Base-by-base conservation (phyloP, 2,888 invertebrate genomes). In the Argyra leucocephala region DNA sequence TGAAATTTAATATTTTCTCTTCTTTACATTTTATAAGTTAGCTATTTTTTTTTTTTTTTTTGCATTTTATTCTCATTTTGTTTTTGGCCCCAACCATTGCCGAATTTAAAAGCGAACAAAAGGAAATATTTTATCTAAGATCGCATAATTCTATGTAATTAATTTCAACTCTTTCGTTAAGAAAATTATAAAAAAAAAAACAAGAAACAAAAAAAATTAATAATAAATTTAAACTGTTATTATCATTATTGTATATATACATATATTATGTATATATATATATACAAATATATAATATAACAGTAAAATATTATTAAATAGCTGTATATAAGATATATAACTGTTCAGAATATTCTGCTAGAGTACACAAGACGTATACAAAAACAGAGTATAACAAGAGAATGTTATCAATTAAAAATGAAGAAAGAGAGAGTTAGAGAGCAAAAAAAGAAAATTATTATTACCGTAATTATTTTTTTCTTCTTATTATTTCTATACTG, bases 211-310 rank as follows among this genome's bases (percentile, higher is more conserved):
- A 48, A 48, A 18, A 48, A 48, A 48, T n/a, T n/a, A n/a, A 18
- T 48, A 48, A 48, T 48, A 48, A 48, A 48, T 48, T 48, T 48
- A 48, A 48, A 48, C 18, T 48, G 48, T 48, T 48, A 18, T 48
- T 48, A 48, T 48, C 12, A 48, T 48, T 48, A 48, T n/a, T 48
- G 18, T 48, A 48, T 31, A 48, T 2, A 18, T 48, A 18, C 12
- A 48, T n/a, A 18, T n/a, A 48, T 48, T 31, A 18, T 1, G 48
- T 18, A 3, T 48, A 48, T 15, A 48, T 18, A 3, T 48, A 2
- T 48, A 48, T 48, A 31, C 31, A 48, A n/a, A 10, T 37, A 37
- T 37, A 37, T 15, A 12, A n/a, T 37, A 15, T 37, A 37, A 10
- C 12, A 15, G 3, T 37, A 48, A 48, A 48, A 48, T 18, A 48